Evolutionary conservation across 2,113 vertebrate species (phyloP).

Genomic region (Tetrao urogallus): DNA sequence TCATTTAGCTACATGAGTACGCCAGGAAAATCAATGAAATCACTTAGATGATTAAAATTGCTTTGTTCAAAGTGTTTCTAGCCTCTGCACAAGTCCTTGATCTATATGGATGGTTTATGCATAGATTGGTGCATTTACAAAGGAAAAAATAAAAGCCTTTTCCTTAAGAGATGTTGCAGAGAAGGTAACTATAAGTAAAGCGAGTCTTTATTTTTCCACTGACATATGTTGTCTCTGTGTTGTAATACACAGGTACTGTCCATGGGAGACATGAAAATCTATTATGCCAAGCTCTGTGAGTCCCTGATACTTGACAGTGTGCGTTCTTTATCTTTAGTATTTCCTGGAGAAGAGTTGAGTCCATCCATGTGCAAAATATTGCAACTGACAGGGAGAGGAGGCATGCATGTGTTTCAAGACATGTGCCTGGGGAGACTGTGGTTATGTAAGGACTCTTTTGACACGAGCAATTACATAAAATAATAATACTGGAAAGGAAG

Average conservation of each 20-base stretch:
- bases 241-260: not conserved
- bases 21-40: slow-evolving; percentile 37
- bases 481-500: not conserved
- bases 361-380: slow-evolving; percentile 70
- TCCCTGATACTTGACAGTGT: not conserved
- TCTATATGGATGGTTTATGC: not conserved
- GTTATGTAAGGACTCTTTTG: slow-evolving; percentile 68
- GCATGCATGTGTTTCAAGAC: slow-evolving; percentile 34
- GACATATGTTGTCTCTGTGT: not conserved
- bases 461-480: slow-evolving; percentile 63
- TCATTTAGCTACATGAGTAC: not conserved
- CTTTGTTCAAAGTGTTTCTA: not conserved
- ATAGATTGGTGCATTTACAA: not conserved
- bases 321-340: slow-evolving; percentile 21
- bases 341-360: slow-evolving; percentile 31
- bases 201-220: not conserved
- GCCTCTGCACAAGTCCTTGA: not conserved
- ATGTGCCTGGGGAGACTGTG: slow-evolving; percentile 63
- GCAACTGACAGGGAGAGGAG: slow-evolving; percentile 56
- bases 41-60: slow-evolving; percentile 63
- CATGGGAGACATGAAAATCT: not conserved
- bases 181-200: not conserved
- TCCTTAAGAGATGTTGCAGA: not conserved
- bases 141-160: not conserved
- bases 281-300: not conserved